Base-by-base conservation (phyloP, 2,113 vertebrate genomes). In the Synchiropus splendidus region DNA sequence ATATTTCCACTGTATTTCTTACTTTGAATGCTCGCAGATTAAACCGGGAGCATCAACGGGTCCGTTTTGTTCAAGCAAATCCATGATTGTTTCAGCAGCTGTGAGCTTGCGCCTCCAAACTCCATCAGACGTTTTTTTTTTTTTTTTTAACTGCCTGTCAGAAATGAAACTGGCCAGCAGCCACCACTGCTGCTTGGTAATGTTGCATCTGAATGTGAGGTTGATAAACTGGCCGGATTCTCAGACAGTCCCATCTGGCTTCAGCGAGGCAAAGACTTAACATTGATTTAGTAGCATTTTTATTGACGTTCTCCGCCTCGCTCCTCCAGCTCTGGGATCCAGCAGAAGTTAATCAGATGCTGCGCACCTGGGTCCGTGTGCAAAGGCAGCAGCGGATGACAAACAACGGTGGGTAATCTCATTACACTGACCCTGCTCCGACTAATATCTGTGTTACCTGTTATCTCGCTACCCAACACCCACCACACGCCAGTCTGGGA, bases 311-410 rank as follows among this genome's bases (percentile, higher is more conserved):
- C 21, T 27, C 21, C 4, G 8, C 50, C 48, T 39, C 51, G 18
- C 18, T 31, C 21, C 56, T 51, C 40, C 51, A 32, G 12, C 59
- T 63, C 39, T 54, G 14, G 39, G 11, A 12, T 41, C 46, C 51
- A 27, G 32, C 55, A 43, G 5, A 38, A 11, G 58, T 39, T 74
- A 72, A 79, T 73, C 56, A 59, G 60, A 62, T 12, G 11, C 39
- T 15, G 41, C 44, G 48, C 75, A 76, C 72, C 75, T 78, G 67
- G 64, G 61, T 45, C 64, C 67, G 34, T 33, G 59, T 72, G 59
- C 56, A 75, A 57, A 71, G 64, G 21, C 58, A 59, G 46, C 49
- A 31, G 6, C 12, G 39, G 39, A 31, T 68, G 66, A 55, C 61
- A 49, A 33, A 42, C 31, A 42, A 58, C 1, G 31, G 50, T 52